These are phyloP conservation scores for Halcyon leucocephala DNA, from an alignment of 2,797 vertebrate species.

Conservation along the genomic window DNA sequence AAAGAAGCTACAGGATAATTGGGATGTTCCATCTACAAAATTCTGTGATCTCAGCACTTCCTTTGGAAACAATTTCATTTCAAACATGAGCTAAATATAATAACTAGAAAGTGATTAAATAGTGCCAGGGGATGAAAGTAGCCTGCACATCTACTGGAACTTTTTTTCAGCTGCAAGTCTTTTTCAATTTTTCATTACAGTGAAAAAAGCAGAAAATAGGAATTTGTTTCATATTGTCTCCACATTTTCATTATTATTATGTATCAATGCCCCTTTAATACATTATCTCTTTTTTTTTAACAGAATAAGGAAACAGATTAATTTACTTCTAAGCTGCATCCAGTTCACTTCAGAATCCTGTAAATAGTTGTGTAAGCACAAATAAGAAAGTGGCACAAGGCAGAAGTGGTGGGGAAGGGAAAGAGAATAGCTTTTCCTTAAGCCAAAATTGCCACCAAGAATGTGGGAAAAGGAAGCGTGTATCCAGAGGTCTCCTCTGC, in stretches of 20 bases:
- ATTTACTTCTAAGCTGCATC: not conserved
- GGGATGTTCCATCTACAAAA: not conserved
- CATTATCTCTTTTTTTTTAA: not conserved
- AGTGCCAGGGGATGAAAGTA: not conserved
- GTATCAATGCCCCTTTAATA: not conserved
- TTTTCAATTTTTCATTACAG: not conserved
- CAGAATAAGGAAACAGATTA: not conserved
- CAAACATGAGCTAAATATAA: not conserved
- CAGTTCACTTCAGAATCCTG: not conserved
- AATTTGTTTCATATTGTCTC: not conserved
- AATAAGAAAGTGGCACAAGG: not conserved
- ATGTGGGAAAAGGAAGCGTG: not conserved
- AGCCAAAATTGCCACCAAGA: not conserved
- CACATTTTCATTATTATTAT: not conserved
- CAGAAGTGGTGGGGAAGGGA: not conserved
- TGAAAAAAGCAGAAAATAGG: not conserved
- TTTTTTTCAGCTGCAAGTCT: not conserved
- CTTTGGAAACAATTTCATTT: not conserved
- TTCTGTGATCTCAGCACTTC: not conserved
- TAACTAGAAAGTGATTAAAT: not conserved
- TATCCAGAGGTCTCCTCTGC: accelerated
- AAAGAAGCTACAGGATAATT: not conserved
- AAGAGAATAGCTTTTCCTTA: not conserved
- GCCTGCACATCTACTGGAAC: not conserved
- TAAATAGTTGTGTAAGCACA: not conserved